A percentile compares a stretch with the other conserved stretches of the same genome.
Conservation (phyloP, 1,140 invertebrate genomes). For the Dinothrombium tinctorium region DNA sequence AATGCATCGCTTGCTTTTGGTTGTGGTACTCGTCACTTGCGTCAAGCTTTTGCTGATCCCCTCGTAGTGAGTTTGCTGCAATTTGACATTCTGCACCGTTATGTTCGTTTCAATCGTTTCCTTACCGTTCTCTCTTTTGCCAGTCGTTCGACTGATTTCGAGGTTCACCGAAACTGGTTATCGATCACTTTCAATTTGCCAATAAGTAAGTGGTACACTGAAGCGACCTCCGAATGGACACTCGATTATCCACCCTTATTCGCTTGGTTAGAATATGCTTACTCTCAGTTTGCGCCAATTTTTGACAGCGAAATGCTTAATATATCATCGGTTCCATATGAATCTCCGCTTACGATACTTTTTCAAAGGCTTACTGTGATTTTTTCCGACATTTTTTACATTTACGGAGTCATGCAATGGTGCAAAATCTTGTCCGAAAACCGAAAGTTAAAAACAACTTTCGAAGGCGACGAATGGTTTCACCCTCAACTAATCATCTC, state of each 20-base stretch:
- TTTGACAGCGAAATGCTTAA: slow-evolving; percentile 74
- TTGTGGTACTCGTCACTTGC: no score
- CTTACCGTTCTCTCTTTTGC: slow-evolving; percentile 6
- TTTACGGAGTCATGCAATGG: slow-evolving; percentile 40
- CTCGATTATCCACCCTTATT: slow-evolving; percentile 97
- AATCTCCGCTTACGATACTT: slow-evolving; percentile 45
- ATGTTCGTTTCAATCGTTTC: no score
- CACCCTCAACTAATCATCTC: slow-evolving; percentile 17
- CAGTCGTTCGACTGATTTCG: slow-evolving; percentile 32
- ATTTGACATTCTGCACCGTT: no score
- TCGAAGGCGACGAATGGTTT: not conserved
- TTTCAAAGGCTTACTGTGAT: slow-evolving; percentile 87
- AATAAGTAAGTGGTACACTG: slow-evolving; percentile 60
- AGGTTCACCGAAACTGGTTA: slow-evolving; percentile 94
- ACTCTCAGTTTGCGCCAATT: slow-evolving; percentile 47
- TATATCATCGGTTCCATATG: slow-evolving; percentile 61
- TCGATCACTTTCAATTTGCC: slow-evolving; percentile 71
- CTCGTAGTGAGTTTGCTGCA: no score
- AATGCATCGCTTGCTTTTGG: no score
- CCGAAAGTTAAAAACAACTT: not conserved
- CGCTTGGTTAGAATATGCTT: slow-evolving; percentile 77
- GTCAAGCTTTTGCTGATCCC: no score
- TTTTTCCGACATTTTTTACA: slow-evolving; percentile 53
- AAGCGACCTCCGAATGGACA: slow-evolving; percentile 80
- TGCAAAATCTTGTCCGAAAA: slow-evolving; percentile 4